A percentile compares a stretch with the other conserved stretches of the same genome.
Evolutionary conservation across 2,888 invertebrate genomes (phyloP).

Genomic region (Pachydiplax longipennis): DNA sequence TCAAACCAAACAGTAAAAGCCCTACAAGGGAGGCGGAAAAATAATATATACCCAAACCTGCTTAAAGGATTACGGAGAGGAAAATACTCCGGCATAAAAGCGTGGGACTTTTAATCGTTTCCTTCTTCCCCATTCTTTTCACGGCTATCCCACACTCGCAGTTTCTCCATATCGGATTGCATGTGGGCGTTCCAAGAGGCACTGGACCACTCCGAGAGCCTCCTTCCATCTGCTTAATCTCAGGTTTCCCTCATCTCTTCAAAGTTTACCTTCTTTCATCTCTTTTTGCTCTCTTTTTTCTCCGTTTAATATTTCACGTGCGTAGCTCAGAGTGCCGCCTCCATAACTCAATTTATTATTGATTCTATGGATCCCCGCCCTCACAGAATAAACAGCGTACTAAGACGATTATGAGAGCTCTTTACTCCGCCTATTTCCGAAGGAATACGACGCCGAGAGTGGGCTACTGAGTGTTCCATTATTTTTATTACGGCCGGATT

Average conservation of each 20-base stretch:
- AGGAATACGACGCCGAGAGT: too few relatives aligned
- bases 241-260: background rate
- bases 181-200: background rate
- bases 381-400: too few relatives aligned
- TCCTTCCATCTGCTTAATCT: background rate
- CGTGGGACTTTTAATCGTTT: background rate
- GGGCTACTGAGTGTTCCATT: too few relatives aligned
- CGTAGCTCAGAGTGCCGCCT: too few relatives aligned
- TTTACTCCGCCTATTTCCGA: too few relatives aligned
- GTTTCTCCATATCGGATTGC: background rate
- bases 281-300: background rate
- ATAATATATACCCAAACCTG: background rate
- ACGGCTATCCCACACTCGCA: background rate
- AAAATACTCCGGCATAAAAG: background rate
- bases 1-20: background rate
- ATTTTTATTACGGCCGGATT: too few relatives aligned
- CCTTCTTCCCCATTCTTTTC: background rate
- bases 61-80: background rate
- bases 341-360: too few relatives aligned
- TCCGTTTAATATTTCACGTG: too few relatives aligned
- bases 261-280: background rate
- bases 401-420: too few relatives aligned
- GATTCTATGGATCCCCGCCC: too few relatives aligned
- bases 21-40: background rate
- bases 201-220: background rate